Evolutionary conservation across 1,140 invertebrate genomes (phyloP).

Genomic region (Tetraneura akinire): DNA sequence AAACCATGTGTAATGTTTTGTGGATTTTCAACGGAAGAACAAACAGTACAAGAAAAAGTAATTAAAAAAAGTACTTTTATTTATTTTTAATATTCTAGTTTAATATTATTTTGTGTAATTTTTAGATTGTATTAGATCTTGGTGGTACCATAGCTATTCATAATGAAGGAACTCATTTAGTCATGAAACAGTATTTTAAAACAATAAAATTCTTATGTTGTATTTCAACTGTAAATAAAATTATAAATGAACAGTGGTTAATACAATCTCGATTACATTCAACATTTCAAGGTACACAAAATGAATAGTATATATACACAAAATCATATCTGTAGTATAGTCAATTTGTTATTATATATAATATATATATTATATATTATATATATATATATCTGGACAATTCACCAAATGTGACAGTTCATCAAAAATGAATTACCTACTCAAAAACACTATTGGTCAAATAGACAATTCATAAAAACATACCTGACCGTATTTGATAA

Average conservation of each 20-base stretch:
- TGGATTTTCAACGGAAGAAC: background rate
- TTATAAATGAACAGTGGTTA: conserved; percentile 82
- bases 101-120: background rate
- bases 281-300: conserved; percentile 74
- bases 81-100: background rate
- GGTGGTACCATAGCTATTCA: conserved; percentile 75
- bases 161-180: conserved; percentile 82
- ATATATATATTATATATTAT: too few species aligned
- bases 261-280: conserved; percentile 73
- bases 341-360: too few species aligned
- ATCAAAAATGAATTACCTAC: too few species aligned
- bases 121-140: conserved; percentile 70
- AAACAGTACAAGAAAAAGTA: background rate
- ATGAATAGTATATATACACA: too few species aligned
- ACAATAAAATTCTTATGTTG: conserved; percentile 85
- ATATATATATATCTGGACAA: too few species aligned
- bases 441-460: too few species aligned
- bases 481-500: too few species aligned
- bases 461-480: too few species aligned
- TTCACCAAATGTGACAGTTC: too few species aligned
- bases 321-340: background rate
- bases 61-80: background rate
- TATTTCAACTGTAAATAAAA: conserved; percentile 73
- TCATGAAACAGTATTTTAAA: conserved; percentile 73
- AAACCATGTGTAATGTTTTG: conserved; percentile 17